Evolutionary conservation across 2,113 vertebrate species (phyloP).

Genomic region (Cyphotilapia sp.): DNA sequence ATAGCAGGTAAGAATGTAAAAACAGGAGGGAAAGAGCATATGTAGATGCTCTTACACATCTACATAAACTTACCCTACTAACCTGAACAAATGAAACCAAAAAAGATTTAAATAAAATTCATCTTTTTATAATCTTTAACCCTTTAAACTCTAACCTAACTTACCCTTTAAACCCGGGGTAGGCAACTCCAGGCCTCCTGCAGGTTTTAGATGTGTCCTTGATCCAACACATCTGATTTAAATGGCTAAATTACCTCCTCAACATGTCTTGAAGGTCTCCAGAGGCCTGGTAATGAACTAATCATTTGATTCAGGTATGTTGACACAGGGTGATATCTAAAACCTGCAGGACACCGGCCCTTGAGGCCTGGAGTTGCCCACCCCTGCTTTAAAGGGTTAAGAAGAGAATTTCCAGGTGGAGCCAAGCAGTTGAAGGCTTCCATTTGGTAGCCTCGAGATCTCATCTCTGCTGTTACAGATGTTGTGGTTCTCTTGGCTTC

Average conservation of each 20-base stretch:
- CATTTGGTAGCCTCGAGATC: not conserved
- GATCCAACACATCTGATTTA: not conserved
- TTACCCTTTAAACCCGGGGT: not conserved
- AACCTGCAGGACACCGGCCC: not conserved
- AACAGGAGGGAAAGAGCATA: not conserved
- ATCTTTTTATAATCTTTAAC: not conserved
- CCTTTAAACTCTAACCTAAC: not conserved
- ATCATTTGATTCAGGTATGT: not conserved
- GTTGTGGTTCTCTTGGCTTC: not conserved
- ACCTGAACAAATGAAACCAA: not conserved
- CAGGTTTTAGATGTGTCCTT: not conserved
- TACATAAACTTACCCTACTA: not conserved
- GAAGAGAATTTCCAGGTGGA: not conserved
- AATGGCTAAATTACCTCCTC: not conserved
- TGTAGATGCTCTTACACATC: not conserved
- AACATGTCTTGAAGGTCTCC: not conserved
- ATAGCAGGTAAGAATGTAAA: not conserved
- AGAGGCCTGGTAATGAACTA: not conserved
- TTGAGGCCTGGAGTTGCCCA: not conserved
- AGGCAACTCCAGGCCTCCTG: not conserved
- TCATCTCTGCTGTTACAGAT: not conserved
- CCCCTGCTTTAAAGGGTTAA: not conserved
- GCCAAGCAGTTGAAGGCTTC: not conserved
- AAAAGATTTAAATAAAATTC: not conserved
- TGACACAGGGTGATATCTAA: not conserved